Evolutionary conservation across 2,888 invertebrate species (phyloP).

Genomic region (Lithophane ornitopus): DNA sequence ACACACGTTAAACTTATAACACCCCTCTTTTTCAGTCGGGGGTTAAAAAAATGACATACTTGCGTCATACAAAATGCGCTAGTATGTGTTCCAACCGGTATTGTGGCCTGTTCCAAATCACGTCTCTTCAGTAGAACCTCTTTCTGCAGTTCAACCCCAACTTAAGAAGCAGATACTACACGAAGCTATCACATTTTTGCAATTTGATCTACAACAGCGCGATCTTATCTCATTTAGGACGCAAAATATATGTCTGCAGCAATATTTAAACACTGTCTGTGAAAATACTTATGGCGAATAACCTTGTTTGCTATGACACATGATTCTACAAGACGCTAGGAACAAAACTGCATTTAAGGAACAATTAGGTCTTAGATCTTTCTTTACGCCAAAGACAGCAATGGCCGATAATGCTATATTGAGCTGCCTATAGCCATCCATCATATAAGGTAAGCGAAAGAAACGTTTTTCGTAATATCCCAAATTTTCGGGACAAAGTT

Average conservation of each 20-base stretch:
- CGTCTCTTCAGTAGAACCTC: not conserved
- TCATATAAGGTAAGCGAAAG: not conserved
- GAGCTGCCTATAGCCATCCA: not conserved
- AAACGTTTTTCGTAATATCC: not conserved
- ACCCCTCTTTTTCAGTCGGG: too few species aligned
- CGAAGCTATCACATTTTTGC: not conserved
- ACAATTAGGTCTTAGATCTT: not conserved
- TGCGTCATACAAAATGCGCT: conserved; percentile 19
- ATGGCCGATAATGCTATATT: not conserved
- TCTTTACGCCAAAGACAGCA: not conserved
- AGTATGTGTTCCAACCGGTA: conserved; percentile 16
- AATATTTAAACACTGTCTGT: conserved; percentile 32
- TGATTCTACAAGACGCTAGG: not conserved
- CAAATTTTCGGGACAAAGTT: not conserved
- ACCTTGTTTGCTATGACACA: conserved; percentile 23
- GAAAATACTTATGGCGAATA: conserved; percentile 32
- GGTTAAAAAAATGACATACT: not conserved
- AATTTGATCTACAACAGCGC: not conserved
- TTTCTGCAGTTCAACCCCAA: not conserved
- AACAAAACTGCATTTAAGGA: not conserved
- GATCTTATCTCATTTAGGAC: conserved; percentile 26
- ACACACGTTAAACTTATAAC: too few species aligned
- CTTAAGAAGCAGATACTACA: not conserved
- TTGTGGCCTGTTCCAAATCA: not conserved
- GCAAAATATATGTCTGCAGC: conserved; percentile 15